Conservation (phyloP, 2,113 vertebrate genomes). For the Psittacus erithacus region DNA sequence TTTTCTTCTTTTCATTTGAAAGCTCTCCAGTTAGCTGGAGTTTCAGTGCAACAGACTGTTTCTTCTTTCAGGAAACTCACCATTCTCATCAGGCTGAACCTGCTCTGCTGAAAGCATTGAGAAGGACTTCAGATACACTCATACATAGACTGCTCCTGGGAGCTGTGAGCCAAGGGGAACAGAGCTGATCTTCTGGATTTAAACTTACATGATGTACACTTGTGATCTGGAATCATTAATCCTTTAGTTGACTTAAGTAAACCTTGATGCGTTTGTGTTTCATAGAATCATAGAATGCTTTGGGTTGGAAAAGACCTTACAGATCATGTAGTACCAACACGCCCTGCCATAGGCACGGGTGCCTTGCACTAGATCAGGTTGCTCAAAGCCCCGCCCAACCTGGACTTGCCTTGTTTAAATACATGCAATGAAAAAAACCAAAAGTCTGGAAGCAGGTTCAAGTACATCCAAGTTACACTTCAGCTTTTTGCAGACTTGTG, state of each 20-base stretch:
- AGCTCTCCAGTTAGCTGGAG: neutral
- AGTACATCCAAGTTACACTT: neutral
- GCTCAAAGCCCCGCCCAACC: neutral
- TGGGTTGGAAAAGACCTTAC: neutral
- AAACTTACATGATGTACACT: neutral
- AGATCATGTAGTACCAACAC: neutral
- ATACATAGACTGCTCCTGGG: fast-evolving
- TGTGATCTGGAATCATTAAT: neutral
- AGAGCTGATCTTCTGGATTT: neutral
- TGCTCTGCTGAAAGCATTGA: neutral
- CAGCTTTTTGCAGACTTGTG: neutral
- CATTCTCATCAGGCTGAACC: neutral
- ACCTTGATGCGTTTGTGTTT: neutral
- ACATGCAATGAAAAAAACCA: neutral
- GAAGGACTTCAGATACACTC: neutral
- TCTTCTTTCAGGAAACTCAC: neutral
- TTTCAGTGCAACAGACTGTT: neutral
- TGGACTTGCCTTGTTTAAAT: neutral
- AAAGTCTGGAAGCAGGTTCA: neutral
- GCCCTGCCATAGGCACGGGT: neutral
- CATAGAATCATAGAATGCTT: neutral
- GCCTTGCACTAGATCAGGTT: neutral
- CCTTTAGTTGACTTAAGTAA: neutral
- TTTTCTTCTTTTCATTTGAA: neutral
- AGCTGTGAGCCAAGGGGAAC: neutral